Evolutionary conservation across 2,888 invertebrate species (phyloP).

Genomic region (Andrena marginata): DNA sequence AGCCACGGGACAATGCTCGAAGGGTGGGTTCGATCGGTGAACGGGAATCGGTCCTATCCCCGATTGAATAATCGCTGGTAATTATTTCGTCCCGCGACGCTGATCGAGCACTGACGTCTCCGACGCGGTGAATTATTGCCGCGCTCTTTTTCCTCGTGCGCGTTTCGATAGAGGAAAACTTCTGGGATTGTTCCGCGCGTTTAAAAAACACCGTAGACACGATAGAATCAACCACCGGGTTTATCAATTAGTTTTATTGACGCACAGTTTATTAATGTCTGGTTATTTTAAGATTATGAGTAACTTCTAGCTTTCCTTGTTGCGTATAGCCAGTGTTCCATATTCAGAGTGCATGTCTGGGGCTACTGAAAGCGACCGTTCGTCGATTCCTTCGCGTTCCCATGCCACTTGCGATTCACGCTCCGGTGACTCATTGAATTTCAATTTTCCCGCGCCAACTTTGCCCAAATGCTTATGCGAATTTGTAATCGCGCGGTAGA

Average conservation of each 20-base stretch:
- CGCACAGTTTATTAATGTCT: too few relatives aligned
- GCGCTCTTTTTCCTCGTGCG: not conserved
- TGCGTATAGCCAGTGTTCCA: not conserved
- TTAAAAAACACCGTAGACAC: too few relatives aligned
- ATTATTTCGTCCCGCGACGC: not conserved
- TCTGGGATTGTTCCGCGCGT: too few relatives aligned
- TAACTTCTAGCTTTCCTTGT: not conserved
- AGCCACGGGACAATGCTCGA: slow-evolving; percentile 21
- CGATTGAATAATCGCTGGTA: not conserved
- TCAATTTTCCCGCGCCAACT: slow-evolving; percentile 20
- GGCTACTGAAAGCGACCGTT: not conserved
- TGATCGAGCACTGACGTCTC: not conserved
- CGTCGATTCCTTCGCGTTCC: slow-evolving; percentile 11
- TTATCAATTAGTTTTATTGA: too few relatives aligned
- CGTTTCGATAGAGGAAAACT: not conserved
- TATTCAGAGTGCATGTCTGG: not conserved
- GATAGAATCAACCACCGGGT: too few relatives aligned
- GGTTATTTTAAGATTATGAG: too few relatives aligned
- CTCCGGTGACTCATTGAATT: slow-evolving; percentile 43
- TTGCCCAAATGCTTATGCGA: slow-evolving; percentile 28
- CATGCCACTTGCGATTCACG: slow-evolving; percentile 35
- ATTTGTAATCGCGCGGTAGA: slow-evolving; percentile 24
- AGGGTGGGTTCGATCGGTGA: slow-evolving; percentile 27
- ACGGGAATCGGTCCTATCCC: slow-evolving; percentile 5
- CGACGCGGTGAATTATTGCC: not conserved